Evolutionary conservation across 2,888 invertebrate species (phyloP).

Genomic region (Hydriomena furcata): DNA sequence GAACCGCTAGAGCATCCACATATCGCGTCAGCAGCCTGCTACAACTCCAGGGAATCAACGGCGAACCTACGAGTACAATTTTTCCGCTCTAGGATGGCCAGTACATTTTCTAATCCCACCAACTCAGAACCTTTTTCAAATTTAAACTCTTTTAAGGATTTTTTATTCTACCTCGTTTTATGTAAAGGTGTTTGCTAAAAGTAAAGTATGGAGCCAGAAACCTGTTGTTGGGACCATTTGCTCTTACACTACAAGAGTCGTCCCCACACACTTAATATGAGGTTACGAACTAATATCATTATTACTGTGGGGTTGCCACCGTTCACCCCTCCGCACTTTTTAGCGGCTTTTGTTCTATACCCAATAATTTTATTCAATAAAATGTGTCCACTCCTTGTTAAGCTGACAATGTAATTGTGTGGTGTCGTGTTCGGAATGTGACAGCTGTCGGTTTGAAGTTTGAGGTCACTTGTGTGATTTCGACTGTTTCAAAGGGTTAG

Average conservation of each 20-base stretch:
- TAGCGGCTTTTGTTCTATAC: slow-evolving; percentile 55
- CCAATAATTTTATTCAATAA: slow-evolving; percentile 57
- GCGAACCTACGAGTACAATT: no score
- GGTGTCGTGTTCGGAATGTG: slow-evolving; percentile 37
- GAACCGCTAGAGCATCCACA: no score
- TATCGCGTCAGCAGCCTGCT: no score
- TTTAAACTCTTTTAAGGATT: no score
- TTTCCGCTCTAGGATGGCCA: no score
- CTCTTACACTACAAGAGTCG: slow-evolving; percentile 30
- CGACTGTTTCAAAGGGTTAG: slow-evolving; percentile 11
- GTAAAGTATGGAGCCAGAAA: no score
- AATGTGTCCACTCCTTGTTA: slow-evolving; percentile 37
- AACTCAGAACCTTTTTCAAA: no score
- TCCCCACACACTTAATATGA: slow-evolving; percentile 56
- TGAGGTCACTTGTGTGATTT: slow-evolving; percentile 10
- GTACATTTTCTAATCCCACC: no score
- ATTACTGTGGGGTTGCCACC: slow-evolving; percentile 49
- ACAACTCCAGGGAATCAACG: no score
- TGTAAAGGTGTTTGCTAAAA: no score
- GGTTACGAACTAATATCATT: slow-evolving; percentile 76
- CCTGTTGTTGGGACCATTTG: background rate
- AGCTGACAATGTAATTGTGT: slow-evolving; percentile 38
- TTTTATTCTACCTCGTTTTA: no score
- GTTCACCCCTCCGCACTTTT: slow-evolving; percentile 54
- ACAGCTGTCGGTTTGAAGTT: slow-evolving; percentile 36